Evolutionary conservation across 2,113 vertebrate species (phyloP).

Genomic region (Megaceryle torquata): DNA sequence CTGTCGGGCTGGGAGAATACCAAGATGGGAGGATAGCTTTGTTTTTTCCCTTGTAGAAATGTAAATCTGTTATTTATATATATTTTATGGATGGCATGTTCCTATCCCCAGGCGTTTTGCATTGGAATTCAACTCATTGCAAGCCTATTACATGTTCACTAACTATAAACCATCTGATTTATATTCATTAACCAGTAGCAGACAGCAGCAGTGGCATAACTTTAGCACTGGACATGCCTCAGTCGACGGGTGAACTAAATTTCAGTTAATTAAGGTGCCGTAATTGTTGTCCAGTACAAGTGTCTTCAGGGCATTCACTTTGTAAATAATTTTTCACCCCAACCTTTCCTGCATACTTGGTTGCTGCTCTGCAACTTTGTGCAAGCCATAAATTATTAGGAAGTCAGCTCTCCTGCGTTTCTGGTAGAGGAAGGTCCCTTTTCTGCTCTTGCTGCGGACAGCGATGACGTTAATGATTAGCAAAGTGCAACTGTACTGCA

Average conservation of each 20-base stretch:
- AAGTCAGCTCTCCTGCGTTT: neutral
- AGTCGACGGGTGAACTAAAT: slow-evolving; percentile 75
- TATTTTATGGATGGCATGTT: slow-evolving; percentile 72
- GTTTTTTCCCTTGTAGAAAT: slow-evolving; percentile 18
- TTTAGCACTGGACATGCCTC: slow-evolving; percentile 76
- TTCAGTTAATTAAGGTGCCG: slow-evolving; percentile 81
- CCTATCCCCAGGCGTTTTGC: slow-evolving; percentile 78
- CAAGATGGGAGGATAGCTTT: neutral
- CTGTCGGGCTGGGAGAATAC: neutral
- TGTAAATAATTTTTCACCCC: slow-evolving; percentile 79
- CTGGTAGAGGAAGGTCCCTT: neutral
- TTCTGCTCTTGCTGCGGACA: neutral
- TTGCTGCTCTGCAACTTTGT: slow-evolving; percentile 46
- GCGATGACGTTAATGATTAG: accelerated
- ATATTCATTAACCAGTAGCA: slow-evolving; percentile 86
- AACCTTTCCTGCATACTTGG: slow-evolving; percentile 32
- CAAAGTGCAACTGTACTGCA: neutral
- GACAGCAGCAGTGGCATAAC: slow-evolving; percentile 73
- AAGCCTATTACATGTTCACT: slow-evolving; percentile 79
- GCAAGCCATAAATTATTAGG: slow-evolving; percentile 26
- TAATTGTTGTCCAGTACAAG: slow-evolving; percentile 85
- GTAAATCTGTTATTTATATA: slow-evolving; percentile 56
- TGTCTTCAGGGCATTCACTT: slow-evolving; percentile 77
- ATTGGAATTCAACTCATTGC: slow-evolving; percentile 82
- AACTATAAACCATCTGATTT: slow-evolving; percentile 89